phyloP scores from a whole-genome alignment of 2,797 vertebrate species.

The Lophius americanus region DNA sequence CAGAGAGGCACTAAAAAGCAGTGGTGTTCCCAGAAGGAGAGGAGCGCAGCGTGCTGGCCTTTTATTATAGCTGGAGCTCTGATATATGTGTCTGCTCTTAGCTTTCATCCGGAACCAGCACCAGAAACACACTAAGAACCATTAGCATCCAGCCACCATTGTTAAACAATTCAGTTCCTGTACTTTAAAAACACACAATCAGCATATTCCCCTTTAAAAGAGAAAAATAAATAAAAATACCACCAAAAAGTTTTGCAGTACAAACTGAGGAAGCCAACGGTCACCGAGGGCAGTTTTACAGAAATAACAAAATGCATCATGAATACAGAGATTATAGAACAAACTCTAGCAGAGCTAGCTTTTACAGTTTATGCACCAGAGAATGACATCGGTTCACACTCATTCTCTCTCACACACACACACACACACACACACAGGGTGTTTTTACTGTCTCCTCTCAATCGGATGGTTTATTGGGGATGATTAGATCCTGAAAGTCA shows the following conservation, averaged over 20 bases:
- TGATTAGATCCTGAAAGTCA: conserved; percentile 84
- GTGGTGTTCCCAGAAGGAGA: conserved; percentile 82
- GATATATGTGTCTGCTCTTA: conserved; percentile 82
- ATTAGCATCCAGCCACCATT: conserved; percentile 53
- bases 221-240: conserved; percentile 39
- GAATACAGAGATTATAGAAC: conserved; percentile 31
- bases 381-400: not conserved
- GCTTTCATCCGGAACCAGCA: conserved; percentile 82
- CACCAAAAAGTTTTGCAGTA: conserved; percentile 48
- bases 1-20: conserved; percentile 84
- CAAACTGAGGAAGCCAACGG: conserved; percentile 41
- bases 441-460: conserved; percentile 78
- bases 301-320: conserved; percentile 55
- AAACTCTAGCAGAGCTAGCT: conserved; percentile 28
- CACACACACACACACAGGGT: conserved; percentile 1
- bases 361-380: conserved; percentile 52
- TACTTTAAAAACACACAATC: conserved; percentile 54
- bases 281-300: conserved; percentile 41
- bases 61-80: conserved; percentile 84
- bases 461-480: conserved; percentile 88
- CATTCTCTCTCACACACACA: conserved; percentile 1
- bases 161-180: conserved; percentile 51
- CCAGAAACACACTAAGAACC: conserved; percentile 66
- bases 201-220: conserved; percentile 20
- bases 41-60: conserved; percentile 81